Percentiles rank a stretch among this genome's conserved stretches.
Evolutionary conservation across 2,888 invertebrate species (phyloP).

Genomic region (Lingula anatina): DNA sequence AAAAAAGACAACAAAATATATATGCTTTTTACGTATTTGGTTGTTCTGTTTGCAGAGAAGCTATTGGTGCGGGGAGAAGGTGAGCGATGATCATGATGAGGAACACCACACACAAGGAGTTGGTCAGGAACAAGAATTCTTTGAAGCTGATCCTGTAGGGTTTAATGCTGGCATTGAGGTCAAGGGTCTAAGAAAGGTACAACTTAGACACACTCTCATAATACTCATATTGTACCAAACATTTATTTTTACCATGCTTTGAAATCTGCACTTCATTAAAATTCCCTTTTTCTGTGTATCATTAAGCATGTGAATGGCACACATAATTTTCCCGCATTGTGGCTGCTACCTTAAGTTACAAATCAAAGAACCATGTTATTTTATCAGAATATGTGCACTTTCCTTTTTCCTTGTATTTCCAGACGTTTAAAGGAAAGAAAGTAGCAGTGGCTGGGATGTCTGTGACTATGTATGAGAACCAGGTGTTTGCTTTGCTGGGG

Average conservation of each 20-base stretch:
- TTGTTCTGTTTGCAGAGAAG: slow-evolving; percentile 4
- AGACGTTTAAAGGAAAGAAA: slow-evolving; percentile 25
- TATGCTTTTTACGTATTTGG: too few species aligned
- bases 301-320: too few species aligned
- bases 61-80: slow-evolving; percentile 16
- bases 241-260: too few species aligned
- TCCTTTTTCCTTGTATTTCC: background rate
- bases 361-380: too few species aligned
- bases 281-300: too few species aligned
- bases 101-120: background rate
- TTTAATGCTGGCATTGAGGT: slow-evolving; percentile 56
- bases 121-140: slow-evolving; percentile 10
- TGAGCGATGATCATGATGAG: slow-evolving; percentile 2
- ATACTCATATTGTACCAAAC: background rate
- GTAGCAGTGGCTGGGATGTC: slow-evolving; percentile 65
- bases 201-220: background rate
- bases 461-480: slow-evolving; percentile 70
- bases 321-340: too few species aligned
- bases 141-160: slow-evolving; percentile 55
- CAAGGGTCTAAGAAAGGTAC: slow-evolving; percentile 5
- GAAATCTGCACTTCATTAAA: too few species aligned
- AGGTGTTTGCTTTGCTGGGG: slow-evolving; percentile 80
- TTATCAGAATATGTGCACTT: background rate
- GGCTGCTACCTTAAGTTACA: too few species aligned
- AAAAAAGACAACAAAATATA: too few species aligned